A percentile compares a stretch with the other conserved stretches of the same genome.
Evolutionary conservation across 2,888 invertebrate genomes (phyloP).

Genomic region (Lepeophtheirus nordmannii): DNA sequence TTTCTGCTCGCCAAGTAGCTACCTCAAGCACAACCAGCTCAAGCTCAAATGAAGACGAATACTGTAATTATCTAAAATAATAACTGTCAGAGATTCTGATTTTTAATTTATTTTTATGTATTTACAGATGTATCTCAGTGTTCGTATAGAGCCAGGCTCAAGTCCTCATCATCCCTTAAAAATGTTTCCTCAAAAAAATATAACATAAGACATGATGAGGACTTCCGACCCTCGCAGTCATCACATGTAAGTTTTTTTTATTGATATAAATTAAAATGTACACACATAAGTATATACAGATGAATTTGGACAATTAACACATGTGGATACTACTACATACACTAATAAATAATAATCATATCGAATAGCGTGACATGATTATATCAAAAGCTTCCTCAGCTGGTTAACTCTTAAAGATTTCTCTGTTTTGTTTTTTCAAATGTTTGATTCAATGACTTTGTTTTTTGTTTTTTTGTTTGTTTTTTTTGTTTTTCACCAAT

Average conservation of each 20-base stretch:
- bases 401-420: too few relatives aligned
- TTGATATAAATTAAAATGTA: background rate
- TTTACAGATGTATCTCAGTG: background rate
- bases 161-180: background rate
- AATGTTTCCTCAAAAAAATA: background rate
- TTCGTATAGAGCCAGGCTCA: background rate
- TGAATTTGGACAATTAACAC: too few relatives aligned
- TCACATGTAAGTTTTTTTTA: background rate
- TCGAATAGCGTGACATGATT: too few relatives aligned
- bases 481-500: too few relatives aligned
- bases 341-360: too few relatives aligned
- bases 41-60: background rate
- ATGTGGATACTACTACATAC: too few relatives aligned
- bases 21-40: conserved; percentile 5
- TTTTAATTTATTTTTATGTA: too few relatives aligned
- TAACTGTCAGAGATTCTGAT: background rate
- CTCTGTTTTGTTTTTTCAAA: too few relatives aligned
- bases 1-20: background rate
- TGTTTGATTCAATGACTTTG: too few relatives aligned
- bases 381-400: too few relatives aligned
- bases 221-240: background rate
- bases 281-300: too few relatives aligned
- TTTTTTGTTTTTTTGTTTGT: too few relatives aligned
- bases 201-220: background rate
- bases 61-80: background rate